A percentile compares a stretch with the other conserved stretches of the same genome.
Conservation (phyloP, 2,888 invertebrate genomes). For the Operophtera brumata region DNA sequence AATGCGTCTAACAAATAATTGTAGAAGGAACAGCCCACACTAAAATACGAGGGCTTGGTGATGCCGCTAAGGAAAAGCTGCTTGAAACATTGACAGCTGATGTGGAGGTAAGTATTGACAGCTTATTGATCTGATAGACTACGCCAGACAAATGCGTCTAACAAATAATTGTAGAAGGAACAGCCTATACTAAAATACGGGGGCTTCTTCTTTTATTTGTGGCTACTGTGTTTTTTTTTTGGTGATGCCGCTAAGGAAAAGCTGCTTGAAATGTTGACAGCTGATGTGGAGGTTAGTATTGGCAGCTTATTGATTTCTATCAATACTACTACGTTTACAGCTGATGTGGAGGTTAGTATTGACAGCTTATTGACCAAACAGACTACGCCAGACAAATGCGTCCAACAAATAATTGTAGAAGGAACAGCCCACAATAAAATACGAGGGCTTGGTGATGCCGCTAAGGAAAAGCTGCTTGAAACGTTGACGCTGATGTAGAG, state of each 20-base stretch:
- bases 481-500: slow-evolving; percentile 96
- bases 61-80: slow-evolving; percentile 94
- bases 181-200: slow-evolving; percentile 98
- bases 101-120: slow-evolving; percentile 86
- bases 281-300: slow-evolving; percentile 90
- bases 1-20: too few relatives aligned
- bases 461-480: slow-evolving; percentile 94
- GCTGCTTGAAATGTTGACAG: slow-evolving; percentile 93
- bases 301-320: not conserved
- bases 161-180: slow-evolving; percentile 62
- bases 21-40: slow-evolving; percentile 89
- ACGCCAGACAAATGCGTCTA: not conserved
- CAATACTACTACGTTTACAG: slow-evolving; percentile 48
- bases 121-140: not conserved
- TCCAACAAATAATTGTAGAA: too few relatives aligned
- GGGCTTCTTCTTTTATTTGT: slow-evolving; percentile 95
- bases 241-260: slow-evolving; percentile 98
- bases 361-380: not conserved
- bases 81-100: slow-evolving; percentile 96
- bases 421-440: slow-evolving; percentile 97
- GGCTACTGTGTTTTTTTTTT: too few relatives aligned
- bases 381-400: not conserved
- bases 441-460: slow-evolving; percentile 97
- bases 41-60: slow-evolving; percentile 98
- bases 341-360: slow-evolving; percentile 92